Percentiles rank a stretch among this genome's conserved stretches.
These are phyloP conservation scores for Zosterops borbonicus DNA, from an alignment of 2,113 vertebrate species.

Conservation along the genomic window DNA sequence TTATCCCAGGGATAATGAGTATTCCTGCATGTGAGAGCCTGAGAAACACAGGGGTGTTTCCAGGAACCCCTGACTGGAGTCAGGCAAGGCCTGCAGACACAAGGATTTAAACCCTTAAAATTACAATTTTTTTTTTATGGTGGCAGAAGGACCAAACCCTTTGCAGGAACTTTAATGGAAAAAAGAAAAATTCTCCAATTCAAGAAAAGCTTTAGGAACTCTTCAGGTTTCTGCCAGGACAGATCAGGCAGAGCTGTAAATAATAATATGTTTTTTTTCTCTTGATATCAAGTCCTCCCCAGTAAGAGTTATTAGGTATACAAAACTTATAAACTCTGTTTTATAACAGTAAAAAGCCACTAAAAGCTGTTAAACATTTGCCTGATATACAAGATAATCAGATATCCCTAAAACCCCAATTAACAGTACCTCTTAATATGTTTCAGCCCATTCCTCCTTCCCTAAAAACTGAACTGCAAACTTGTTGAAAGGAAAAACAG, in stretches of 20 bases:
- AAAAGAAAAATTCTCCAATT: not conserved
- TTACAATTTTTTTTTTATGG: too few species aligned
- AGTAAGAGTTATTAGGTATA: not conserved
- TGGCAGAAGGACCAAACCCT: not conserved
- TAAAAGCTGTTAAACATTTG: not conserved
- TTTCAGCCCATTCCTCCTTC: not conserved
- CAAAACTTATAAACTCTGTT: not conserved
- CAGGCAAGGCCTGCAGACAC: not conserved
- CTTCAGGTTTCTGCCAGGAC: not conserved
- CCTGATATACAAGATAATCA: not conserved
- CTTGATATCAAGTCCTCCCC: not conserved
- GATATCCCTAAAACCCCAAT: not conserved
- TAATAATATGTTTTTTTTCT: accelerated
- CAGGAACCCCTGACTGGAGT: not conserved
- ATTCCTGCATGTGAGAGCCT: not conserved
- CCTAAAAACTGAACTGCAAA: not conserved
- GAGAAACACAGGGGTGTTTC: not conserved
- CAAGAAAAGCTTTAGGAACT: not conserved
- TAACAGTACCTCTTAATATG: not conserved
- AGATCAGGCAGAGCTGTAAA: not conserved
- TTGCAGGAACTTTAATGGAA: not conserved
- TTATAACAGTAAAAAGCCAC: not conserved
- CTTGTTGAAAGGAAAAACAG: not conserved
- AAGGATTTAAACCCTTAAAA: too few species aligned
- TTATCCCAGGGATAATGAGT: not conserved